Evolutionary conservation across 2,797 vertebrate genomes (phyloP), one percentile per base, ranked within the genome.

Genomic region (Danionella dracula): DNA sequence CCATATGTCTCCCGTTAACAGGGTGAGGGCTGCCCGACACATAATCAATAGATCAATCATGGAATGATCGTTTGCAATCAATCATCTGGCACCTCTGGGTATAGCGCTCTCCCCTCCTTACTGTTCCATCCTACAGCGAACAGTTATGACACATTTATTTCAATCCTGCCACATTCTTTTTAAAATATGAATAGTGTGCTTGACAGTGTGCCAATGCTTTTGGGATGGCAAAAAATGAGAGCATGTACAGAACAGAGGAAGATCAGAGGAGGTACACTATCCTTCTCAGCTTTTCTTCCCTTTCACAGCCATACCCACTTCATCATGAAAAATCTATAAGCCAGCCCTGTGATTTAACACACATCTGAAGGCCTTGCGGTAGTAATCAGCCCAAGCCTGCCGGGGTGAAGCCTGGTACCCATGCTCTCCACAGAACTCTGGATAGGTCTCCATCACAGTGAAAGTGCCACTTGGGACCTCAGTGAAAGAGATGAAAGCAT

Each of bases 1-100:
- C 66, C 57, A 70, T 79, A 75, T 82, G 81, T 85, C 82, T 76
- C 75, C 72, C 80, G 72, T 84, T 87, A 80, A 83, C 82, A 79
- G 73, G 76, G 73, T 60, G 71, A 60, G 54, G 46, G 67, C 44
- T 75, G 48, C 56, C 37, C 68, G 82, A 80, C 81, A 84, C 73
- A 44, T 76, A 82, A 83, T 88, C 85, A 88, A 88, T 89, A 82
- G 81, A 88, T 90, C 87, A 90, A 88, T 90, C 85, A 86, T 82
- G 85, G 83, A 84, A 88, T 87, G 84, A 88, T 85, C 83, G 84
- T 82, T 78, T 81, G 77, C 76, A 86, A 88, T 89, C 85, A 87
- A 85, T 87, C 82, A 84, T 59, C 34, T n/a, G 4, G 4, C 57
- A 34, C 69, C 63, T 76, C 78, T 61, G 74, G 68, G 68, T 81